These are phyloP conservation scores for Drosophila trichaetosa DNA, from an alignment of 2,888 invertebrate species.

Conservation along the genomic window DNA sequence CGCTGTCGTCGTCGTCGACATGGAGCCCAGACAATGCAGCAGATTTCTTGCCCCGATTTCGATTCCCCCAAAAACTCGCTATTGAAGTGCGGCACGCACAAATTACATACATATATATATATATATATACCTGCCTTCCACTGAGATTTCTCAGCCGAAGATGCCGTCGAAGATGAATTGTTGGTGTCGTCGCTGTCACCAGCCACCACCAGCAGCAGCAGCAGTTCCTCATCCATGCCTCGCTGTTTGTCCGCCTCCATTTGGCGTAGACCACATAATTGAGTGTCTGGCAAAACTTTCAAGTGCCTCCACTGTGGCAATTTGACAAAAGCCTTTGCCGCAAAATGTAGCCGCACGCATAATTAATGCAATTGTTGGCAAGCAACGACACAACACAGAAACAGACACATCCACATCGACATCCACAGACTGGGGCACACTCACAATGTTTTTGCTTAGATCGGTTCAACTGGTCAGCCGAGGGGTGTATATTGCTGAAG, in stretches of 20 bases:
- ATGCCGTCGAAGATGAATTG: constrained; percentile 70
- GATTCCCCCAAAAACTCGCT: constrained; percentile 38
- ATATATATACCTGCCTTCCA: neutral
- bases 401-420: constrained; percentile 7
- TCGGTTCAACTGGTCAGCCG: constrained; percentile 50
- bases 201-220: constrained; percentile 16
- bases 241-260: constrained; percentile 1
- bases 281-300: constrained; percentile 64
- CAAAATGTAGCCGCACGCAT: constrained; percentile 69
- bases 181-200: constrained; percentile 61
- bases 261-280: constrained; percentile 48
- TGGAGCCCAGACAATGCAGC: constrained; percentile 50
- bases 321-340: constrained; percentile 63
- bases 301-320: constrained; percentile 51
- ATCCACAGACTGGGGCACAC: neutral
- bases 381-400: constrained; percentile 6
- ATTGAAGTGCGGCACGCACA: constrained; percentile 78
- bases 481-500: neutral
- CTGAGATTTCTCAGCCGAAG: constrained; percentile 30
- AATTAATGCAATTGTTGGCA: constrained; percentile 78
- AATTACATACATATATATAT: constrained; percentile 13
- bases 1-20: constrained; percentile 24
- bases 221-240: constrained; percentile 7
- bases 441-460: constrained; percentile 23
- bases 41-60: constrained; percentile 52